phyloP scores from a whole-genome alignment of 2,888 invertebrate genomes.

The Seladonia tumulorum region DNA sequence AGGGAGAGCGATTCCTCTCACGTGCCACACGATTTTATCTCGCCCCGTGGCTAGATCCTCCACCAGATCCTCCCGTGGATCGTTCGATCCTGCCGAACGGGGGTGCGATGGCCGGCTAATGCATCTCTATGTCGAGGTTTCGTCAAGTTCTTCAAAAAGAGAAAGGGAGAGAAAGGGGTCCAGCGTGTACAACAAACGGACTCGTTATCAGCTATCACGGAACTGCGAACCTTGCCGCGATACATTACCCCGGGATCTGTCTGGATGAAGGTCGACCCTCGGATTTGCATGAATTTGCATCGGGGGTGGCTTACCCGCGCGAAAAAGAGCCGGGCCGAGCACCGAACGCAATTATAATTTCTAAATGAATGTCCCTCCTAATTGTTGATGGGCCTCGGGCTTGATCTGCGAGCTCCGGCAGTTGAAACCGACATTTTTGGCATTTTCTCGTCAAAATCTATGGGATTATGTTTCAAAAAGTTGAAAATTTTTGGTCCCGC shows the following conservation, averaged over 20 bases:
- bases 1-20: slow-evolving; percentile 68
- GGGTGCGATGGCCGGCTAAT: slow-evolving; percentile 40
- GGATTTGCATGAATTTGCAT: slow-evolving; percentile 39
- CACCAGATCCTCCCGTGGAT: slow-evolving; percentile 54
- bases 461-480: too few relatives aligned
- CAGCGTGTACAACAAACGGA: slow-evolving; percentile 24
- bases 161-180: background rate
- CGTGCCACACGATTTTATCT: slow-evolving; percentile 68
- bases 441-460: too few relatives aligned
- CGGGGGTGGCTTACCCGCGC: background rate
- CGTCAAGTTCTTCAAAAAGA: slow-evolving; percentile 19
- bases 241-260: slow-evolving; percentile 33
- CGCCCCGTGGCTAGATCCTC: slow-evolving; percentile 38
- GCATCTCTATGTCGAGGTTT: slow-evolving; percentile 43
- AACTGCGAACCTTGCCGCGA: slow-evolving; percentile 27
- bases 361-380: slow-evolving; percentile 5
- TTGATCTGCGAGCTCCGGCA: too few relatives aligned
- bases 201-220: slow-evolving; percentile 56
- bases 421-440: too few relatives aligned
- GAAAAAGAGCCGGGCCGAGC: background rate
- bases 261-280: slow-evolving; percentile 15
- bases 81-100: slow-evolving; percentile 34
- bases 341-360: slow-evolving; percentile 12
- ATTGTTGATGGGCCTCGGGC: background rate
- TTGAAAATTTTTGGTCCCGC: too few relatives aligned